Percentiles rank a stretch among this genome's conserved stretches.
Evolutionary conservation across 1,140 invertebrate species (phyloP).

Genomic region (Aphaenogaster floridana): DNA sequence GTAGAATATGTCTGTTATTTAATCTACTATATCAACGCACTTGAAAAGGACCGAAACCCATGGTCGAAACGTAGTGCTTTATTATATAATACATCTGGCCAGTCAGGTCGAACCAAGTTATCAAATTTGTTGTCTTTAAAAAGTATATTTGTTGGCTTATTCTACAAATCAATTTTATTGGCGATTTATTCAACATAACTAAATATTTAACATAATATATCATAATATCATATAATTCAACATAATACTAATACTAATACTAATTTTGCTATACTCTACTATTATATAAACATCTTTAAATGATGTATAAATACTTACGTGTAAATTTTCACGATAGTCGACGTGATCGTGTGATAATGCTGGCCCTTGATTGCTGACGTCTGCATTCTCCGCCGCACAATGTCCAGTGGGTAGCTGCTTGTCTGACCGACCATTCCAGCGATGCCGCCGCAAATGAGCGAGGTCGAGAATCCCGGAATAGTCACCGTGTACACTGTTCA

Average conservation of each 20-base stretch:
- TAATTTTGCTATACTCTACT: not conserved
- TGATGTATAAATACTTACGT: constrained; percentile 83
- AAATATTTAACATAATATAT: too few species aligned
- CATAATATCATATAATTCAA: too few species aligned
- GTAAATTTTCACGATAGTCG: constrained; percentile 90
- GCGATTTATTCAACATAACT: not conserved
- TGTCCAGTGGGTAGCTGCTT: constrained; percentile 98
- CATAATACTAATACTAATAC: too few species aligned
- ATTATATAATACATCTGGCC: too few species aligned
- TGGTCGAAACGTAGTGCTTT: too few species aligned
- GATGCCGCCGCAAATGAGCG: constrained; percentile 94
- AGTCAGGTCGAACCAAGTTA: too few species aligned
- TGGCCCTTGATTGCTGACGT: constrained; percentile 89
- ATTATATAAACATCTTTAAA: not conserved
- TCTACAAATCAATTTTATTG: not conserved
- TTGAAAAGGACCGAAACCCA: too few species aligned
- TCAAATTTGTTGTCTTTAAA: too few species aligned
- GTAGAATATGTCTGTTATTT: too few species aligned
- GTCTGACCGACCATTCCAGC: constrained; percentile 98
- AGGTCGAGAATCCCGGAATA: constrained; percentile 86
- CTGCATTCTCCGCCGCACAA: constrained; percentile 95
- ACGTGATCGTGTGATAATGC: constrained; percentile 89
- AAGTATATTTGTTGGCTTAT: not conserved
- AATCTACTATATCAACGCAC: too few species aligned
- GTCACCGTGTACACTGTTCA: constrained; percentile 83